phyloP scores from a whole-genome alignment of 2,888 invertebrate species.

The Dryobota labecula region DNA sequence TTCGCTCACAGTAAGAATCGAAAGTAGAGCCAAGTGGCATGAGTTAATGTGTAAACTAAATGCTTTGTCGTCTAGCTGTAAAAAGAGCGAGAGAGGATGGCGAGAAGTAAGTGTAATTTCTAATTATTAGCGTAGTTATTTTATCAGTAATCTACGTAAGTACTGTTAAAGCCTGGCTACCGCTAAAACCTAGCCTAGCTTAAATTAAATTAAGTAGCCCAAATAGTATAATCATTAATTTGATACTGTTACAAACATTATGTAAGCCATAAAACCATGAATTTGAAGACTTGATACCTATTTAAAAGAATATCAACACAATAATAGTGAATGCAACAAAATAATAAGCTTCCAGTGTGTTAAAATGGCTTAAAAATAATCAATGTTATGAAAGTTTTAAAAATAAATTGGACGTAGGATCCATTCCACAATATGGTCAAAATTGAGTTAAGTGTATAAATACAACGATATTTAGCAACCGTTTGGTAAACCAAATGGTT shows the following conservation, averaged over 20 bases:
- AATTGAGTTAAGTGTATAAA: no score
- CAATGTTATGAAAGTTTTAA: neutral
- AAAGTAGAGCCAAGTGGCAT: conserved; percentile 13
- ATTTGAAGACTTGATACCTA: neutral
- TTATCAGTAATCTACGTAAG: neutral
- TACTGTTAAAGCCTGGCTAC: neutral
- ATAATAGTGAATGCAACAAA: neutral
- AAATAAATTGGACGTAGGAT: no score
- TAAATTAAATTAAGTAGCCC: neutral
- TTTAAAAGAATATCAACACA: neutral
- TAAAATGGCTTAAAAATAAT: neutral
- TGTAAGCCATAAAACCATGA: neutral
- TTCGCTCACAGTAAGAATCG: conserved; percentile 13
- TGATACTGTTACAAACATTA: neutral
- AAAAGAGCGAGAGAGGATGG: conserved; percentile 20
- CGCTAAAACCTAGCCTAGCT: neutral
- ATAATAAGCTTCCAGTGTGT: neutral
- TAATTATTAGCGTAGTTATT: neutral
- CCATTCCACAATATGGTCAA: no score
- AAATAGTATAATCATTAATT: neutral
- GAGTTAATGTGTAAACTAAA: conserved; percentile 13
- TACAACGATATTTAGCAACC: no score
- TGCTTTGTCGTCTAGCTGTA: neutral
- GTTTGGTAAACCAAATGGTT: no score
- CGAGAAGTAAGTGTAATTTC: conserved; percentile 14